phyloP scores from a whole-genome alignment of 2,113 vertebrate species.

The Greenwoodochromis staneri region DNA sequence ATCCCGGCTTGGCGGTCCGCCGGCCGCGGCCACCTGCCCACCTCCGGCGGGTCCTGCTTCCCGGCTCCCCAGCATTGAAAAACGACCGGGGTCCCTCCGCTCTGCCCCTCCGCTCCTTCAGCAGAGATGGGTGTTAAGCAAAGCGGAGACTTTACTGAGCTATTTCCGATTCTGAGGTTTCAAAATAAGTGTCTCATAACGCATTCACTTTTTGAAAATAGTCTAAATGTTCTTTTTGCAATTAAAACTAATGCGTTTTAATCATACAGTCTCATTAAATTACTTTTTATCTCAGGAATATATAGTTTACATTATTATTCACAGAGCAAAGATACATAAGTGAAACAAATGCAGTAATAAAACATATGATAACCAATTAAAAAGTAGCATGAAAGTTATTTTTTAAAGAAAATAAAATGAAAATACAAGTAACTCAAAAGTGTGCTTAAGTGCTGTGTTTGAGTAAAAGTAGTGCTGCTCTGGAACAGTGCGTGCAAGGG shows the following conservation, averaged over 20 bases:
- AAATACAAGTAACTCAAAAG: background rate
- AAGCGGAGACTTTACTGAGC: fast-evolving
- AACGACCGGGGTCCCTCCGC: background rate
- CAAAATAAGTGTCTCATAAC: background rate
- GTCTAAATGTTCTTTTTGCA: background rate
- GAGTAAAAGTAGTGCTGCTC: background rate
- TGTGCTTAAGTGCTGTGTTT: background rate
- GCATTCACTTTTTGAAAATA: fast-evolving
- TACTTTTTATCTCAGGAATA: background rate
- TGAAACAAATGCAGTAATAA: background rate
- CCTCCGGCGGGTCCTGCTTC: slow-evolving; percentile 4
- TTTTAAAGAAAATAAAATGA: background rate
- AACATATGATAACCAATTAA: background rate
- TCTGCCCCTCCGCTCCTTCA: slow-evolving; percentile 4
- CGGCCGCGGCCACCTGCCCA: background rate
- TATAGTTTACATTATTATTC: background rate
- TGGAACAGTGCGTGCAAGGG: fast-evolving
- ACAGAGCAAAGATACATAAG: background rate
- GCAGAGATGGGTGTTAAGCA: background rate
- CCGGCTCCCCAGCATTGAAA: slow-evolving; percentile 46
- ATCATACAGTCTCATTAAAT: background rate
- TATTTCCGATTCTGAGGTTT: background rate
- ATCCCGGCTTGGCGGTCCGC: background rate
- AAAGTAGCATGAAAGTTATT: background rate
- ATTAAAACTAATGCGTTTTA: background rate